These are phyloP conservation scores for Orthonychiurus folsomi DNA, from an alignment of 2,888 invertebrate genomes.

Conservation along the genomic window DNA sequence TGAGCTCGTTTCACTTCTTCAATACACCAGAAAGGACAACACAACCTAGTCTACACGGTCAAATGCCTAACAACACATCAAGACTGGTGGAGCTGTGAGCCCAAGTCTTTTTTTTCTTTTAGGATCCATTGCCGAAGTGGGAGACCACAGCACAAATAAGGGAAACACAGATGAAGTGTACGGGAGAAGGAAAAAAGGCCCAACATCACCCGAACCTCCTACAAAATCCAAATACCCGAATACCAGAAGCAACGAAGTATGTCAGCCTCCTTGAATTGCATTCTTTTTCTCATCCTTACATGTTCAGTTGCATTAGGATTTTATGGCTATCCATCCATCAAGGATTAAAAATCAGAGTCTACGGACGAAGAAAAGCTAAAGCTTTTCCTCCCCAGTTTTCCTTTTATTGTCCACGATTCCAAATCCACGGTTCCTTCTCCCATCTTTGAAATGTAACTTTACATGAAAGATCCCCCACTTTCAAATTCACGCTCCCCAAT, in stretches of 20 bases:
- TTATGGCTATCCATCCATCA: neutral
- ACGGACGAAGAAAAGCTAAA: neutral
- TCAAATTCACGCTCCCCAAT: neutral
- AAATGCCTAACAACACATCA: neutral
- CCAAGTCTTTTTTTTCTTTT: too few species aligned
- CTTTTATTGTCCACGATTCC: too few species aligned
- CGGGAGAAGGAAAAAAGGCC: neutral
- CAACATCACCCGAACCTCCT: neutral
- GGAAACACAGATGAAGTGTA: neutral
- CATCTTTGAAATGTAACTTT: neutral
- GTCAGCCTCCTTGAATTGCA: neutral
- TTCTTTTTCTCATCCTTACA: neutral
- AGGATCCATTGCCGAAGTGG: too few species aligned
- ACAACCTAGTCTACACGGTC: neutral
- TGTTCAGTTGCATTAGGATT: neutral
- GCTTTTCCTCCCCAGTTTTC: neutral
- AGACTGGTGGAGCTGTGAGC: too few species aligned
- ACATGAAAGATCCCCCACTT: neutral
- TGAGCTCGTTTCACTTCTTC: neutral
- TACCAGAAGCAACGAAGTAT: neutral
- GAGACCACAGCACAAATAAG: too few species aligned
- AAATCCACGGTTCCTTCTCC: too few species aligned
- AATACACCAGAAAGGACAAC: neutral
- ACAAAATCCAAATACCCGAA: neutral
- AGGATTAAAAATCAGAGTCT: neutral